Percentiles rank a stretch among this genome's conserved stretches.
Conservation (phyloP, 2,113 vertebrate genomes). For the Apistogramma diplotaenia region DNA sequence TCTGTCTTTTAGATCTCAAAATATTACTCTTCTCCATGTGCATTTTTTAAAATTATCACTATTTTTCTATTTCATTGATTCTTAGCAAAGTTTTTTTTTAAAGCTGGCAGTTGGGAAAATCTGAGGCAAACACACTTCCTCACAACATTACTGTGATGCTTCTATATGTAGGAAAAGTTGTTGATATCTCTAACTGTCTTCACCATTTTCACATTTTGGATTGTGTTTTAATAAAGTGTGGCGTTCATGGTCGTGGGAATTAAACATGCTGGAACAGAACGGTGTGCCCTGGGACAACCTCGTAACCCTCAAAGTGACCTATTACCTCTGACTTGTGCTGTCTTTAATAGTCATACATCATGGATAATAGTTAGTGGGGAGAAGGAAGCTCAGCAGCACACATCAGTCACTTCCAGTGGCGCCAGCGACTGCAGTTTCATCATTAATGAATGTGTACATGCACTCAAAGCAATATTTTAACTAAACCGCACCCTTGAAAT, state of each 20-base stretch:
- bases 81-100: not conserved
- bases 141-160: not conserved
- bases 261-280: not conserved
- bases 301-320: conserved; percentile 13
- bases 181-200: not conserved
- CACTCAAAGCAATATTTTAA: conserved; percentile 19
- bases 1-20: not conserved
- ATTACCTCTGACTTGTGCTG: conserved; percentile 28
- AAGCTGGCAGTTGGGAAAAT: not conserved
- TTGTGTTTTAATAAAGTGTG: not conserved
- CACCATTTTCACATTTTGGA: not conserved
- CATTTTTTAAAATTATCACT: not conserved
- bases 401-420: not conserved
- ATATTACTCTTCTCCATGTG: not conserved
- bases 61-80: not conserved
- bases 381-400: not conserved
- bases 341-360: conserved; percentile 26
- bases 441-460: not conserved
- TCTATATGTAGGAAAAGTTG: not conserved
- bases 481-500: not conserved
- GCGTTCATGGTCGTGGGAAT: conserved; percentile 16
- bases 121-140: not conserved
- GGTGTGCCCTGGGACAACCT: not conserved
- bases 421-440: not conserved
- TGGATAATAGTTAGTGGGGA: not conserved